phyloP scores from a whole-genome alignment of 2,888 invertebrate genomes.

The Morpho helenor region DNA sequence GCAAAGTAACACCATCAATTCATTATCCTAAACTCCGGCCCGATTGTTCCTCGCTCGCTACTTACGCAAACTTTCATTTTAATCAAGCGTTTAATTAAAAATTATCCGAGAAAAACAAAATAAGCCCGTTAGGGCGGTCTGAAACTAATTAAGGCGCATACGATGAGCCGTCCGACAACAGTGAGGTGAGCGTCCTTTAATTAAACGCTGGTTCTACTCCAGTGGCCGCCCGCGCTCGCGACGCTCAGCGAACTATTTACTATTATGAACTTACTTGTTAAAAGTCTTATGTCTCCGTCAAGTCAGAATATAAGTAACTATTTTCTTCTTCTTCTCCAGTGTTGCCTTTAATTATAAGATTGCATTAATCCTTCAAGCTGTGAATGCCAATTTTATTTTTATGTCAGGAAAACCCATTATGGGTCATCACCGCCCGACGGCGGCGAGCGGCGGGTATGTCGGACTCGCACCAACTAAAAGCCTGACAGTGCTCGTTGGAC shows the following conservation, averaged over 20 bases:
- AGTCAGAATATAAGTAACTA: no score
- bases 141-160: conserved; percentile 77
- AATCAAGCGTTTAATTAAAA: conserved; percentile 80
- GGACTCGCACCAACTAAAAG: no score
- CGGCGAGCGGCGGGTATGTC: no score
- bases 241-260: conserved; percentile 64
- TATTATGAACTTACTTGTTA: conserved; percentile 55
- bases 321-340: no score
- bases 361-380: no score
- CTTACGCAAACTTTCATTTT: conserved; percentile 80
- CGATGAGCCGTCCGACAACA: conserved; percentile 68
- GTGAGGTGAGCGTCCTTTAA: conserved; percentile 73
- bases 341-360: no score
- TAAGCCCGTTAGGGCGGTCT: conserved; percentile 77
- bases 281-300: conserved; percentile 31
- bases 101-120: conserved; percentile 80
- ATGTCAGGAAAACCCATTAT: no score
- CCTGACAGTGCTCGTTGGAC: no score
- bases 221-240: conserved; percentile 41
- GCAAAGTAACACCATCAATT: conserved; percentile 79
- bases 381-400: no score
- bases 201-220: conserved; percentile 69
- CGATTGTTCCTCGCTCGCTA: conserved; percentile 78
- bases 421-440: no score
- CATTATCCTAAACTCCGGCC: conserved; percentile 78